Evolutionary conservation across 2,113 vertebrate genomes (phyloP), one percentile per base, ranked within the genome.

Genomic region (Cebus imitator): DNA sequence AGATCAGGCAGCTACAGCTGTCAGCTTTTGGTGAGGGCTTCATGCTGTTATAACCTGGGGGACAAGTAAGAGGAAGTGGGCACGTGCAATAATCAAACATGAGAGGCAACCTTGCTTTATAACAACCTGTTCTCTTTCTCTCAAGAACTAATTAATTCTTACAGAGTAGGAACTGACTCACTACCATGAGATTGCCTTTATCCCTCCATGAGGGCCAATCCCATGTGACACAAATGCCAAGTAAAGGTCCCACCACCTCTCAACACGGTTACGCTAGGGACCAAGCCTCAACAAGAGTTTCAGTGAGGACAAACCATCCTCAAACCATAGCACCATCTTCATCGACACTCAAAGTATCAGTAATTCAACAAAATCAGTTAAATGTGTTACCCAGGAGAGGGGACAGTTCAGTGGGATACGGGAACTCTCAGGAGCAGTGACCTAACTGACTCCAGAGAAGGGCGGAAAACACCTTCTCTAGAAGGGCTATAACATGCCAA

Each of bases 401-500:
- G 64, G 43, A 35, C 16, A 78, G 45, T 72, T 88, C 20, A 30
- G 1, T 35, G 30, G 57, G 27, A 3, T 27, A 4, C 14, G 55
- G 35, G 32, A 2, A 12, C 37, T 52, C 5, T 52, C 25, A 40
- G 45, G 30, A 55, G 14, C 11, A 90, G n/a, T 93, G 66, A 97
- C 90, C 95, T 94, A 97, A 96, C 27, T 72, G 88, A 94, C 94
- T 95, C 91, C 85, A 30, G 80, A 97, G 86, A 95, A 95, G 90
- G 30, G 37, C 58, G 84, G 68, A 97, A 94, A 97, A 97, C 93
- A 96, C 90, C 52, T 75, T 95, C 64, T 81, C 55, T 58, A n/a
- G 93, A 98, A 98, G 94, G 96, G 98, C 98, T 98, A 97, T 97
- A 98, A 98, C 89, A 96, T 97, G 93, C 96, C 97, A 98, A 98